Evolutionary conservation across 2,113 vertebrate species (phyloP), one percentile per base, ranked within the genome.

Genomic region (Rhea americana): DNA sequence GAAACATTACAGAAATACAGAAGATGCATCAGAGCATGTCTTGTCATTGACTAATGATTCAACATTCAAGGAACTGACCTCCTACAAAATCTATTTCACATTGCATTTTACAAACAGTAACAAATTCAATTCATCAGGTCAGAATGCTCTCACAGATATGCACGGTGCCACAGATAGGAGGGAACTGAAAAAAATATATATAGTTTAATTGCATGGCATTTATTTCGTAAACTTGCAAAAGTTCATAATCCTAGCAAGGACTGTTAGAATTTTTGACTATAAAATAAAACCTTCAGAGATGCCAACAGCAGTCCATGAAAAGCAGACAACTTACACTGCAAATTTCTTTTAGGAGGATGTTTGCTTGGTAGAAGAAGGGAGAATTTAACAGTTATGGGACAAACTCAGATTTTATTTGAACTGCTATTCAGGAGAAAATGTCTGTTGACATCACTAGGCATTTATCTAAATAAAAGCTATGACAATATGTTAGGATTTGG

Each of bases 21-120:
- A 96, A 94, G 90, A 96, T 74, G 51, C 92, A 83, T 94, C 90
- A 53, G 35, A 78, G 59, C 87, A 56, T 50, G 37, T 95, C 89
- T 94, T 96, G 84, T 67, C 70, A 45, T 87, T 94, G 78, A 68
- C 89, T 93, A 81, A 88, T 56, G 81, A 93, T 70, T 87, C 51
- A 9, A 58, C 56, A 81, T n/a, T 63, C 70, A 85, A 94, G 70
- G 83, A 96, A 96, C 0, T 94, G 87, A 59, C 71, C 71, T 96
- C 93, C 94, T 94, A 77, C 75, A 96, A 89, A 94, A 92, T 94
- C 48, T 73, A 77, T 94, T 95, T 92, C 94, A 87, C 55, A 12
- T 56, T 75, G 41, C 45, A 14, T 92, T 95, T 90, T 91, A 86
- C 72, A 65, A 94, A 81, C 10, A 90, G 77, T 85, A 89, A 67